Evolutionary conservation across 2,888 invertebrate species (phyloP), one percentile per base, ranked within the genome.

Genomic region (Barypeithes pellucidus): DNA sequence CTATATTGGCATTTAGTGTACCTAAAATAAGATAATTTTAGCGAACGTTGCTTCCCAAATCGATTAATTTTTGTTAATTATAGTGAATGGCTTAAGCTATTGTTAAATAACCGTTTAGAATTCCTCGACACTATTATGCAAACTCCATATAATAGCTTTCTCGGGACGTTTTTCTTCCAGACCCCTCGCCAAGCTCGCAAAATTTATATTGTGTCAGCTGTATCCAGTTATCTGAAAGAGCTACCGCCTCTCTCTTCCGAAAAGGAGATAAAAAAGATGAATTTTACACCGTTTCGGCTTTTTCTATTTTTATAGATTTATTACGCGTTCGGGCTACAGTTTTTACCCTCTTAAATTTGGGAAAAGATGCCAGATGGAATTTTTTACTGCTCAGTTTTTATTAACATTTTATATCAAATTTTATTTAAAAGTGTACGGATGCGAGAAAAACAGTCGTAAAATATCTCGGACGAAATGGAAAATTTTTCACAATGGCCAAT

Each of bases 161-260:
- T 63, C 50, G 16, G 33, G 45, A 29, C 52, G 20, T 52, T 61
- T 45, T 68, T 60, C 70, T 59, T 47, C 45, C 59, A 36, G 54
- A 39, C 67, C 72, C 72, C 61, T 39, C 33, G 59, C 33, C 60
- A 60, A 50, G 67, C 45, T 33, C 36, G 47, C 73, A 50, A 71
- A 74, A 74, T 74, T 74, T 74, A 74, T 74, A 74, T 71, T 70
- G 74, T 74, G 74, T 74, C 74, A 74, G 74, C 67, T 71, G 74
- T 74, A 74, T 74, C 74, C 71, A 74, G 74, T 74, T 74, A 71
- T 74, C 74, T 71, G 67, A 71, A 74, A 74, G 74, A 74, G 66
- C 71, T 74, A 62, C 74, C 71, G 73, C 61, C 63, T 72, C 65
- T 72, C 67, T 41, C 67, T 73, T 68, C 60, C 65, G 57, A 60